Base-by-base conservation (phyloP, 2,797 vertebrate genomes). In the Danionella dracula region DNA sequence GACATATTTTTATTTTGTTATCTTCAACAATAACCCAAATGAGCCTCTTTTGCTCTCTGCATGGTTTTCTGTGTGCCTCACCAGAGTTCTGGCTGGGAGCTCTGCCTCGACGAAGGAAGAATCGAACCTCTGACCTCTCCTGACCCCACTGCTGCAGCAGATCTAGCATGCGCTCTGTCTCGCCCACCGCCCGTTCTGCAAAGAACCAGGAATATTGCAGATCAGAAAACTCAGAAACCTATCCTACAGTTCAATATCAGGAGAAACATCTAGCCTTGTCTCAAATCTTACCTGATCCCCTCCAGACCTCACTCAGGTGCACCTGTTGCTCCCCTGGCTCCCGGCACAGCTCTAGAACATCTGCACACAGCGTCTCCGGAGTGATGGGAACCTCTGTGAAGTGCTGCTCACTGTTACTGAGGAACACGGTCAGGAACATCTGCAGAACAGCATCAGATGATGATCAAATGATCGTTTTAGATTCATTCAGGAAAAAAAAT, bases 321-420 rank as follows among this genome's bases (percentile, higher is more conserved):
- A 96, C 98, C 96, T 93, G 0, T 50, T 84, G 83, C 10, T 98
- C 96, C 1, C 95, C 94, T 0, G 96, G 90, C 74, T 98, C 95
- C 76, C 97, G 96, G 85, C 97, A 99, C 72, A 98, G 85, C 56
- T 97, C 96, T 82, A 99, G 88, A 76, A 99, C 92, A 9, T 99
- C 96, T 34, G 90, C 86, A 83, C 97, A 96, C 17, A 92, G 79
- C 0, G 97, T 99, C 64, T 99, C 96, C 0, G 94, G 92, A 10
- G 96, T 99, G 62, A 99, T 88, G 0, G 97, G 97, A 40, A 99
- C 97, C 88, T 99, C 97, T 0, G 93, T 97, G 85, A 98, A 98
- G 85, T 99, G 96, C 82, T 98, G 95, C 82, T 99, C 96, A 4
- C 92, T 96, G 86, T 98, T 98, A 84, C 96, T 99, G 87, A 99